Conservation (phyloP, 2,888 invertebrate genomes). For the Conus canariensis region DNA sequence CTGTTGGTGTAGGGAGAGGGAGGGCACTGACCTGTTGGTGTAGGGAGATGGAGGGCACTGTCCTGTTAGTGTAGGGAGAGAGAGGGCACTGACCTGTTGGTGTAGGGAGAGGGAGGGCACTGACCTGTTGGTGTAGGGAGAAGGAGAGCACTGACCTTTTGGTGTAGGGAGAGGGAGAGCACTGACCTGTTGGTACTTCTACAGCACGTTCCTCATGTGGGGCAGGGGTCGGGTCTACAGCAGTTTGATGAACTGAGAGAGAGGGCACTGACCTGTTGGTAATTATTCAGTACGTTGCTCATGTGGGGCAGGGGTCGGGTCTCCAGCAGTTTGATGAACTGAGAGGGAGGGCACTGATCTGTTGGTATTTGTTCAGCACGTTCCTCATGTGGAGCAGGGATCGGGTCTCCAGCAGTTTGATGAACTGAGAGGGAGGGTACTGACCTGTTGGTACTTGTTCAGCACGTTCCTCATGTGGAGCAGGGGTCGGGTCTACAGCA, state of each 20-base stretch:
- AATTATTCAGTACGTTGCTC: conserved; percentile 59
- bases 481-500: too few relatives aligned
- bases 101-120: too few relatives aligned
- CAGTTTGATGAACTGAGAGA: conserved; percentile 61
- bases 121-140: too few relatives aligned
- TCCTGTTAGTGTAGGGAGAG: too few relatives aligned
- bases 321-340: conserved; percentile 64
- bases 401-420: conserved; percentile 62
- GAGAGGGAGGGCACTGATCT: conserved; percentile 42
- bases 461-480: conserved; percentile 13
- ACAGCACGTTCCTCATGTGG: conserved; percentile 62
- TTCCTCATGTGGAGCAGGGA: conserved; percentile 58
- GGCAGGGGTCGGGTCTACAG: conserved; percentile 57
- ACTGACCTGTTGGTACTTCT: conserved; percentile 56
- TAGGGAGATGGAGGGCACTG: too few relatives aligned
- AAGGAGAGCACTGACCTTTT: too few relatives aligned
- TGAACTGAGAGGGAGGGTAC: conserved; percentile 48
- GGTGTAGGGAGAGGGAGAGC: neutral
- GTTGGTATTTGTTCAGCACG: conserved; percentile 61
- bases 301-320: conserved; percentile 60
- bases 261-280: conserved; percentile 52
- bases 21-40: too few relatives aligned
- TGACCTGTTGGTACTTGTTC: too few relatives aligned
- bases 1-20: too few relatives aligned
- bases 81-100: too few relatives aligned